Evolutionary conservation across 2,888 invertebrate species (phyloP).

Genomic region (Archips crataeganus): DNA sequence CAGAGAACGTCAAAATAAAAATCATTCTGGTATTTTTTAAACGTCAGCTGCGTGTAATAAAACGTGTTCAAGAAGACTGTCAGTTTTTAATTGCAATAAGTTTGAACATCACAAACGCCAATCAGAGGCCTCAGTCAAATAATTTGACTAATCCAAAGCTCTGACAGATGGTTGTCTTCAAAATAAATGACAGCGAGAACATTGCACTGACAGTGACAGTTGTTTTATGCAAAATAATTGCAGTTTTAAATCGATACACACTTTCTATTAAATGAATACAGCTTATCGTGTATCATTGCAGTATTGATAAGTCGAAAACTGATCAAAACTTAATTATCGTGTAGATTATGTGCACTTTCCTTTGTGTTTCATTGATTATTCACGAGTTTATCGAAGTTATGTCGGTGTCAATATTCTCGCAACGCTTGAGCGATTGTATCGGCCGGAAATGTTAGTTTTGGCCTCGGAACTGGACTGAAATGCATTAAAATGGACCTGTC

Average conservation of each 20-base stretch:
- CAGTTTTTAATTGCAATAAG: background rate
- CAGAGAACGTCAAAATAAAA: background rate
- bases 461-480: conserved; percentile 53
- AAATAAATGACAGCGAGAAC: conserved; percentile 10
- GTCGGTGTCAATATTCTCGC: conserved; percentile 49
- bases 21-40: background rate
- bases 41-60: conserved; percentile 4
- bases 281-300: background rate
- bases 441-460: conserved; percentile 67
- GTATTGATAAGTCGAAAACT: background rate
- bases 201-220: conserved; percentile 17
- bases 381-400: conserved; percentile 38
- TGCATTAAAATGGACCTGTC: conserved; percentile 86
- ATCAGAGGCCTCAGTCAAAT: background rate
- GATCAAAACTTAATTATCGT: background rate
- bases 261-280: conserved; percentile 24
- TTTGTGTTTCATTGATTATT: conserved; percentile 33
- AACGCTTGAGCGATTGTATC: conserved; percentile 69
- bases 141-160: background rate
- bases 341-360: background rate
- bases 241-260: conserved; percentile 32
- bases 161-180: background rate
- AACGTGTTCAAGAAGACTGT: background rate
- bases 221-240: conserved; percentile 25
- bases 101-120: background rate